Evolutionary conservation across 2,113 vertebrate genomes (phyloP).

Genomic region (Nannospalax galili): DNA sequence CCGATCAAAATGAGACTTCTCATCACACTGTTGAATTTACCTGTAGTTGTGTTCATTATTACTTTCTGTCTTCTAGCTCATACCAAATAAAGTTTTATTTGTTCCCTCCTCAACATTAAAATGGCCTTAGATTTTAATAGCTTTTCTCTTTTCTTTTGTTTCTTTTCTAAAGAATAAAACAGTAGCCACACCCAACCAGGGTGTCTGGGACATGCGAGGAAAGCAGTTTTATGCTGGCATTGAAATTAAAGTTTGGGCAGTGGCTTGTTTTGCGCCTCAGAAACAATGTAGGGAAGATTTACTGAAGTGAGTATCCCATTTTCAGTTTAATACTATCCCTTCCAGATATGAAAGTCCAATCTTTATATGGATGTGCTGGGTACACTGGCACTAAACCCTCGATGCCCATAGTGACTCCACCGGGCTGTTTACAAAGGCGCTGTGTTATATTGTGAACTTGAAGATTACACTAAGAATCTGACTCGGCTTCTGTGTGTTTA

Average conservation of each 20-base stretch:
- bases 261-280: conserved; percentile 99
- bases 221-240: conserved; percentile 99
- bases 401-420: conserved; percentile 13
- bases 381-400: conserved; percentile 43
- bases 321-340: conserved; percentile 69
- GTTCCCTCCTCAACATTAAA: conserved; percentile 53
- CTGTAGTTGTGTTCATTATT: conserved; percentile 7
- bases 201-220: conserved; percentile 99
- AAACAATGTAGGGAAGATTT: conserved; percentile 99
- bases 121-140: conserved; percentile 78
- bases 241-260: conserved; percentile 99
- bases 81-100: conserved; percentile 59
- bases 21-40: conserved; percentile 26
- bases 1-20: neutral
- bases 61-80: conserved; percentile 58
- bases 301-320: conserved; percentile 94
- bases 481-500: conserved; percentile 57
- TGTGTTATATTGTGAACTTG: conserved; percentile 20
- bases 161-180: conserved; percentile 95
- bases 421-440: conserved; percentile 45
- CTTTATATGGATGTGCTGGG: conserved; percentile 58
- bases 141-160: conserved; percentile 75
- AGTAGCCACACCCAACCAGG: conserved; percentile 99
- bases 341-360: conserved; percentile 63
- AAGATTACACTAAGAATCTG: conserved; percentile 52